Base-by-base conservation (phyloP, 2,113 vertebrate species). In the Nestor notabilis region DNA sequence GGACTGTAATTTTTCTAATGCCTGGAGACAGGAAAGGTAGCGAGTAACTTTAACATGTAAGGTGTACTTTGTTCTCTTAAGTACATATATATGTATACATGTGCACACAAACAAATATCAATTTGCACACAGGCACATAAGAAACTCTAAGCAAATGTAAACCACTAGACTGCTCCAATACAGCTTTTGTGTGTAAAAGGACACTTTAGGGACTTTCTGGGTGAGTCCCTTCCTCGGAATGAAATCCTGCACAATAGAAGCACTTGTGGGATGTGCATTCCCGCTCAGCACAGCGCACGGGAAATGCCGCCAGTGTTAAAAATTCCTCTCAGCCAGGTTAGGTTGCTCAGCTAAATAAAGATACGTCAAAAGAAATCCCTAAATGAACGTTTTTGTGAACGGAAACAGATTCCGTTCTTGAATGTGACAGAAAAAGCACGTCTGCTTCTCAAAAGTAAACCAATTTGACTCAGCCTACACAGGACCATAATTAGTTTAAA, bases 401-500 rank as follows among this genome's bases (percentile, higher is more conserved):
- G 49, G 85, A 92, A 97, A 46, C 87, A 7, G 49, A 88, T 70
- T 84, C 49, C 4, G n/a, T 80, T 93, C 85, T 92, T 25, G 47
- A 64, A 46, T 33, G 74, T 44, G 97, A 93, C 83, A 91, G 69
- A 89, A 96, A 90, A 91, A 35, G 65, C 85, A 74, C 82, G 94
- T 96, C 96, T 96, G 78, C 77, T 95, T 97, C 90, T 94, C 83
- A 90, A 95, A 93, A 95, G 39, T 87, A 86, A 97, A 96, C 78
- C 93, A 91, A 44, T 94, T 53, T 93, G 80, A 90, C 64, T 96
- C 87, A 95, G 78, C 55, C 63, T 77, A 84, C 83, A 53, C 21
- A 87, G 43, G 83, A 47, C 83, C 77, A 63, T 94, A 97, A 98
- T 97, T 98, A 97, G 79, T 94, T 96, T 97, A 97, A 97, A 98